A percentile compares a stretch with the other conserved stretches of the same genome.
These are phyloP conservation scores for Tolmerus cingulatus DNA, from an alignment of 2,888 invertebrate genomes.

Conservation along the genomic window DNA sequence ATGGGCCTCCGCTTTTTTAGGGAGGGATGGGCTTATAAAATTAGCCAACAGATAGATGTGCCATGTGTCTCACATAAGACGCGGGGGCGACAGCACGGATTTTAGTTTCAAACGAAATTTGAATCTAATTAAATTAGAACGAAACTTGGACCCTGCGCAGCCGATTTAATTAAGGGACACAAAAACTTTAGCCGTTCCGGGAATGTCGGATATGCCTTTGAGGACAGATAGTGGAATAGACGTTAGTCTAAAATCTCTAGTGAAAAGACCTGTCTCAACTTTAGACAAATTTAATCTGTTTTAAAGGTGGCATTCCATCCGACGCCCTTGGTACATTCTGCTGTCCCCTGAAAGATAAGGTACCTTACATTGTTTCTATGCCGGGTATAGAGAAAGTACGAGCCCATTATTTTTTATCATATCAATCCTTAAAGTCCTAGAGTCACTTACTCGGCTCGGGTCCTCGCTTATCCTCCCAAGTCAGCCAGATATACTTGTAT, in stretches of 20 bases:
- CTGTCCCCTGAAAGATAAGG: not conserved
- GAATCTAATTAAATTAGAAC: not conserved
- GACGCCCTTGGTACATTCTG: not conserved
- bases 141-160: not conserved
- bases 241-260: not conserved
- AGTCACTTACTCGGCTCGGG: not conserved
- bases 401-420: not conserved
- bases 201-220: not conserved
- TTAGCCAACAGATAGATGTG: not conserved
- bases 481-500: not conserved
- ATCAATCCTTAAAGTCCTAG: not conserved
- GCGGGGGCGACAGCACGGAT: not conserved
- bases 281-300: not conserved
- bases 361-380: not conserved
- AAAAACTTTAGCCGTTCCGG: not conserved
- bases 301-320: not conserved
- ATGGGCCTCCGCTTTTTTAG: not conserved
- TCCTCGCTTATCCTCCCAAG: not conserved
- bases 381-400: not conserved
- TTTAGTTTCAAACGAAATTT: not conserved
- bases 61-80: not conserved
- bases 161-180: not conserved
- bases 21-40: not conserved
- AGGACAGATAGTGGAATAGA: not conserved
- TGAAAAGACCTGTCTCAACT: not conserved